Conservation (phyloP, 2,888 invertebrate genomes). For the Melitaea athalia region DNA sequence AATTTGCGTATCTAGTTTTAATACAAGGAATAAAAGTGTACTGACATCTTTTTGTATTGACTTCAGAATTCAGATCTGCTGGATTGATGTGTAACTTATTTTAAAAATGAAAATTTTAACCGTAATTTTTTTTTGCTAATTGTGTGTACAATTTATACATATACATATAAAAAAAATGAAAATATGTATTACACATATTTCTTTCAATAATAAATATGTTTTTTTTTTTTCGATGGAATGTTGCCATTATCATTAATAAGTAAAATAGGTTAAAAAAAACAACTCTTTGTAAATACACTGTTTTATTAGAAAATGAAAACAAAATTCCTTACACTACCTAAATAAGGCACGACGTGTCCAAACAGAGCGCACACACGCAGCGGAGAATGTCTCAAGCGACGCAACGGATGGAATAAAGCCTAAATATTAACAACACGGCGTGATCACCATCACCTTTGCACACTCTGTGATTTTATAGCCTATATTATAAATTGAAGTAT, state of each 20-base stretch:
- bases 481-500: neutral
- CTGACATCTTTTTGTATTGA: no score
- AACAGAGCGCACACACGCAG: conserved; percentile 51
- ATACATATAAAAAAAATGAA: no score
- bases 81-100: no score
- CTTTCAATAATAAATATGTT: no score
- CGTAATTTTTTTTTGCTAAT: no score
- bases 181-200: no score
- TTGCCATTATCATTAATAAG: neutral
- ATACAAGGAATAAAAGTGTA: no score
- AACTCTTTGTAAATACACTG: conserved; percentile 65
- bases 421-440: conserved; percentile 33
- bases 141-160: no score
- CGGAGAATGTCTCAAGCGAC: conserved; percentile 45
- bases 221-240: neutral
- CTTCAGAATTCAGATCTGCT: no score
- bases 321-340: conserved; percentile 79
- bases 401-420: conserved; percentile 39
- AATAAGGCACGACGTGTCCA: conserved; percentile 79
- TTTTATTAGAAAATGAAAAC: conserved; percentile 81
- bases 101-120: no score
- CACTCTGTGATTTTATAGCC: conserved; percentile 20
- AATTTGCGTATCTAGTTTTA: no score
- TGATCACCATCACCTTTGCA: conserved; percentile 30
- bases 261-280: conserved; percentile 46